Base-by-base conservation (phyloP, 2,797 vertebrate species). In the Psittacula echo region DNA sequence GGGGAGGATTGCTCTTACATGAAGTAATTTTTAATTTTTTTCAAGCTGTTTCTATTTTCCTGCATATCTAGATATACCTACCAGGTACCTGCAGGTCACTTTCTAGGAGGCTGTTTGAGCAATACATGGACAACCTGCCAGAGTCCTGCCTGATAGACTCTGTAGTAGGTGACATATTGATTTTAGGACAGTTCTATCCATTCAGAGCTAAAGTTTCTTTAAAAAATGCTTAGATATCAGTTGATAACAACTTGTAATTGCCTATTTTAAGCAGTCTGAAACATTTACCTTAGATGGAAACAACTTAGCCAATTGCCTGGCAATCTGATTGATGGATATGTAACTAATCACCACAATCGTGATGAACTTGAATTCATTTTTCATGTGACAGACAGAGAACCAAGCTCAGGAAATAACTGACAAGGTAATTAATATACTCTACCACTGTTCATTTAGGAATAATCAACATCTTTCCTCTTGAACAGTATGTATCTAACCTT, bases 391-490 rank as follows among this genome's bases (percentile, higher is more conserved):
- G 32, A 56, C 20, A 39, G 39, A 90, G 32, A 88, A 51, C 24
- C 81, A 64, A 81, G 42, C 30, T 83, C 66, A 90, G 87, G 79
- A 93, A 84, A 90, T 92, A 85, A 74, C 42, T 91, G 76, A 86
- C 58, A 94, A 78, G 65, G 51, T 89, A 89, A 93, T 93, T 81
- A 94, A 87, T 58, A 62, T 2, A 2, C 22, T 94, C 21, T 82
- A 66, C 47, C 27, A 44, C 30, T 91, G 15, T 47, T 94, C 58
- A 68, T 87, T 91, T 84, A 87, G 22, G 58, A 89, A 91, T 61
- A 84, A 86, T 84, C 70, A 81, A 84, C 70, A 47, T 58, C 74
- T 92, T 93, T 91, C 47, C 51, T 79, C 7, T 76, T 64, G 39
- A 92, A 72, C 10, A 60, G 10, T 81, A 77, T 30, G 7, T 78